phyloP scores from a whole-genome alignment of 2,888 invertebrate species.

The Hyles lineata region DNA sequence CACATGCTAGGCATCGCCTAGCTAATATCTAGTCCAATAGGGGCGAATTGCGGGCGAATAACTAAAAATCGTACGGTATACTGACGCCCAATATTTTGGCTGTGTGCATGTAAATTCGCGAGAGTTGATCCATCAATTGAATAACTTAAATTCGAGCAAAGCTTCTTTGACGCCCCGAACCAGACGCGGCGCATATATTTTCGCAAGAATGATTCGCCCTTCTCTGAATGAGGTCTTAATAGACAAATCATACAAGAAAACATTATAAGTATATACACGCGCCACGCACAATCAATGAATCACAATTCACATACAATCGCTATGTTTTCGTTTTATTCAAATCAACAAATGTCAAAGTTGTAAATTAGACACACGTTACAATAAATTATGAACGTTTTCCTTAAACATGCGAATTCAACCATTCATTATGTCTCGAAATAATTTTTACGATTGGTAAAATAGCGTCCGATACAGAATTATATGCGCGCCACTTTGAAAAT shows the following conservation, averaged over 20 bases:
- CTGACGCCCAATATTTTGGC: too few relatives aligned
- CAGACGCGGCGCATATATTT: too few relatives aligned
- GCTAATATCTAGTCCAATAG: too few relatives aligned
- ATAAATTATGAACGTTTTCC: constrained; percentile 30
- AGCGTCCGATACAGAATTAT: background rate
- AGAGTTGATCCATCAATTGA: too few relatives aligned
- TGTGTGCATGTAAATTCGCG: too few relatives aligned
- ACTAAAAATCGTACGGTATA: too few relatives aligned
- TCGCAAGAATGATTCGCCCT: too few relatives aligned
- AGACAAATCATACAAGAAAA: background rate
- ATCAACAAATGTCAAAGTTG: constrained; percentile 32
- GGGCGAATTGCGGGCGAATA: too few relatives aligned
- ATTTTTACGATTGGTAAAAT: constrained; percentile 29
- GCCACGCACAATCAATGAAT: constrained; percentile 27
- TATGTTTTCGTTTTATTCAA: constrained; percentile 31
- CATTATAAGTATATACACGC: background rate
- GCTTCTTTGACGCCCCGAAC: too few relatives aligned
- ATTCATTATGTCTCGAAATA: constrained; percentile 29
- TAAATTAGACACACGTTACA: constrained; percentile 29
- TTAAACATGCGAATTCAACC: constrained; percentile 16
- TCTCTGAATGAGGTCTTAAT: background rate
- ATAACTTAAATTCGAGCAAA: too few relatives aligned
- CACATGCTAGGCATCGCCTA: too few relatives aligned
- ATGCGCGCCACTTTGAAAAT: background rate
- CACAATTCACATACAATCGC: constrained; percentile 27